Evolutionary conservation across 2,888 invertebrate genomes (phyloP), one percentile per base, ranked within the genome.

Genomic region (Steromphala cineraria): DNA sequence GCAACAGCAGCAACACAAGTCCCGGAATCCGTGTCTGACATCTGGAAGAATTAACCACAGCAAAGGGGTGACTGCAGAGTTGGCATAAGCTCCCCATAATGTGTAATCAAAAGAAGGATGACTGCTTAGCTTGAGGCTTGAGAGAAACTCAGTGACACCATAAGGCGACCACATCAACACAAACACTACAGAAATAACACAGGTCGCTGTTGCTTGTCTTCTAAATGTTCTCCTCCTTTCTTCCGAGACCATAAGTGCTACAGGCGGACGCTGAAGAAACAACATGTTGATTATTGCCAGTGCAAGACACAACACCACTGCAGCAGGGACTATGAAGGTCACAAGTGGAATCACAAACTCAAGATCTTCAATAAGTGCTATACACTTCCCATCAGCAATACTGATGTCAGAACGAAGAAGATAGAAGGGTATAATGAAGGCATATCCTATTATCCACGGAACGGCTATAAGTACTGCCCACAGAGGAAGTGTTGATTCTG

Each of bases 31-130:
- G 3, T 13, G 53, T 17, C 81, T 53, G 15, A 81, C 19, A 2
- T 77, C 78, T 10, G 56, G 40, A 56, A 78, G 81, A 28, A 78
- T 71, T 46, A 81, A 46, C 81, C 81, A 81, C 56, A 81, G 81
- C 28, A 81, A 55, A n/a, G 81, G 81, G 53, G 71, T 78, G 56
- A 81, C 1, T 55, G 81, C 78, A 74, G 81, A 77, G 53, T 81
- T 78, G 4, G 74, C 56, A 62, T 81, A 81, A 52, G 78, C 81
- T 8, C 56, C 28, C 46, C 62, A 62, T 13, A 62, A 28, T 28
- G 28, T 62, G 28, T 28, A 28, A 28, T 24, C 28, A 28, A 62
- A 62, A 28, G 62, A 62, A 24, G 62, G 62, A 62, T 62, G 62
- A 62, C 17, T 24, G 17, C 62, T 28, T 0, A 62, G 62, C 15